Evolutionary conservation across 2,113 vertebrate species (phyloP).

Genomic region (Pithys albifrons): DNA sequence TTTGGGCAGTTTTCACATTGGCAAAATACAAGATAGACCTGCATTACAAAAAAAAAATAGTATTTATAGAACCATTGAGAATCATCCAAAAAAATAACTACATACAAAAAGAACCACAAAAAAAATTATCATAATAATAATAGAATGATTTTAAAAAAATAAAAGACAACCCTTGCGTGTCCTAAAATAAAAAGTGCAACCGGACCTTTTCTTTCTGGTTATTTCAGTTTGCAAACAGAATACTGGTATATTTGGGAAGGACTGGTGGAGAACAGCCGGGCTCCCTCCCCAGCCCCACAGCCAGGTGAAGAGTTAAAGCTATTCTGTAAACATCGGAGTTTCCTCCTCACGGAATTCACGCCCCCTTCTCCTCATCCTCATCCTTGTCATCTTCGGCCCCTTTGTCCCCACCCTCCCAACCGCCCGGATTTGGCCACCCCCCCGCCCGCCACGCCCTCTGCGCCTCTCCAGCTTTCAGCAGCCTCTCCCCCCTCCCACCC

Average conservation of each 20-base stretch:
- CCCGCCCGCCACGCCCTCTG: neutral
- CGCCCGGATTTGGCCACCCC: no score
- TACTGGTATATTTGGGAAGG: slow-evolving; percentile 67
- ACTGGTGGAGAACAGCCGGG: slow-evolving; percentile 24
- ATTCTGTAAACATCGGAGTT: slow-evolving; percentile 66
- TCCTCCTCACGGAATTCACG: neutral
- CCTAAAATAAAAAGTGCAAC: slow-evolving; percentile 74
- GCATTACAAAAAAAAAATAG: neutral
- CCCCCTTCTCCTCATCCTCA: neutral
- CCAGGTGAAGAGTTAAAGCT: slow-evolving; percentile 73
- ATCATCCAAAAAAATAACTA: neutral
- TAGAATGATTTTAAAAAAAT: slow-evolving; percentile 59
- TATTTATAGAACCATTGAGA: neutral
- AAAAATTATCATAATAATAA: slow-evolving; percentile 26
- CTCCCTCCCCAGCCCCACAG: neutral
- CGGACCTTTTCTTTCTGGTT: slow-evolving; percentile 70
- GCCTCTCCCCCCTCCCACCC: neutral
- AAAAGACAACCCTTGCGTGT: slow-evolving; percentile 38
- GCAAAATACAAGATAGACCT: slow-evolving; percentile 26
- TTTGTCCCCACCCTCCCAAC: no score
- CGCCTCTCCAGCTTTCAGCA: neutral
- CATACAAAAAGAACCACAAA: slow-evolving; percentile 7
- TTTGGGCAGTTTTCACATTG: slow-evolving; percentile 43
- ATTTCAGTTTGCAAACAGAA: slow-evolving; percentile 69
- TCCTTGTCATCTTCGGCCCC: neutral